Percentiles rank a stretch among this genome's conserved stretches.
Evolutionary conservation across 2,888 invertebrate species (phyloP).

Genomic region (Glomeris marginata): DNA sequence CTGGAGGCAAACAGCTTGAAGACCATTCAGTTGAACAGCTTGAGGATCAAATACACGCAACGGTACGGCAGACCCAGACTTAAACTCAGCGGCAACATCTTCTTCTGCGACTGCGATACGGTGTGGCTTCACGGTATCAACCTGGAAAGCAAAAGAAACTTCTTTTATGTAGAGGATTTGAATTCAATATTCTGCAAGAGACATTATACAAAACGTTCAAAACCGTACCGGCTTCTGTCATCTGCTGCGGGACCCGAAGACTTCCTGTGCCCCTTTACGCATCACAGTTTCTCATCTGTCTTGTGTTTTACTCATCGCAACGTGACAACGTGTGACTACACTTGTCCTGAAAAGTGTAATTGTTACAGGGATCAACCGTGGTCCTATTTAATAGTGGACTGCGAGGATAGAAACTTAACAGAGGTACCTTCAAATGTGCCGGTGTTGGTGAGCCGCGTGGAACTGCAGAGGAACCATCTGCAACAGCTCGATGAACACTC

Average conservation of each 20-base stretch:
- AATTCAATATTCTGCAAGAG: too few relatives aligned
- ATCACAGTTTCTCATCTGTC: not conserved
- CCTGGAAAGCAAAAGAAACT: too few relatives aligned
- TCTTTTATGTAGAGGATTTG: too few relatives aligned
- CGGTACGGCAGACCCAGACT: too few relatives aligned
- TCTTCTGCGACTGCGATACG: too few relatives aligned
- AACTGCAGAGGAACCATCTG: conserved; percentile 3
- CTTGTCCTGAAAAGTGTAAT: not conserved
- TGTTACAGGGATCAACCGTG: conserved; percentile 1
- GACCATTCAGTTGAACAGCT: too few relatives aligned
- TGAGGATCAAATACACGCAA: too few relatives aligned
- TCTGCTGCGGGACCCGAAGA: not conserved
- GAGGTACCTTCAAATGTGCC: not conserved
- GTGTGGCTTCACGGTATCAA: too few relatives aligned
- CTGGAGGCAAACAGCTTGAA: too few relatives aligned
- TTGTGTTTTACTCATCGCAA: not conserved
- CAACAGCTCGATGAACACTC: not conserved
- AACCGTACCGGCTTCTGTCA: not conserved
- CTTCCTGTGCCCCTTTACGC: not conserved
- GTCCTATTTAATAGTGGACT: conserved; percentile 1
- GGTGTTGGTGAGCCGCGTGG: not conserved
- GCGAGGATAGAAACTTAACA: conserved; percentile 1
- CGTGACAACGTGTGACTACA: not conserved
- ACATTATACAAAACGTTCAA: too few relatives aligned
- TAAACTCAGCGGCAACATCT: too few relatives aligned